Conservation (phyloP, 2,888 invertebrate species). For the Ecliptopera silaceata region DNA sequence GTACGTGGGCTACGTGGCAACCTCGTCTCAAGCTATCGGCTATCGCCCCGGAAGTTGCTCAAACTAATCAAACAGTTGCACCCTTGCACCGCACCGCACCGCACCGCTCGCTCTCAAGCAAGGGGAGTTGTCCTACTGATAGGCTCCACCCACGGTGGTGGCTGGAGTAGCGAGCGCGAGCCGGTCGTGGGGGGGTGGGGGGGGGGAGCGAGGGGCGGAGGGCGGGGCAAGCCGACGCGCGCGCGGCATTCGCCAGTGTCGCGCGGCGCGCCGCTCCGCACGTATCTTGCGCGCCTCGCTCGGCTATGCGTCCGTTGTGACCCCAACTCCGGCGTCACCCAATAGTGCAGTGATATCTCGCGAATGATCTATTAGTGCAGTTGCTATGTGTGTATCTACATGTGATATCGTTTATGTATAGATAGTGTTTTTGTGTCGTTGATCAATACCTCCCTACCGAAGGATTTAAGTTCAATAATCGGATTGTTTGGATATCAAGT, state of each 20-base stretch:
- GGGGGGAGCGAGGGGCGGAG: not conserved
- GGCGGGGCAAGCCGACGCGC: not conserved
- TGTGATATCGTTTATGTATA: too few relatives aligned
- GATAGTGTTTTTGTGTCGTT: too few relatives aligned
- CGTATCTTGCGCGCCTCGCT: not conserved
- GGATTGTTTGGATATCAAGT: too few relatives aligned
- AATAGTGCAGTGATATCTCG: not conserved
- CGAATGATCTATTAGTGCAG: not conserved
- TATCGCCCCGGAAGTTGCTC: too few relatives aligned
- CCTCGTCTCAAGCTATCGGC: too few relatives aligned
- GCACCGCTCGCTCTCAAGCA: too few relatives aligned
- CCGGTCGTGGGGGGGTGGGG: not conserved
- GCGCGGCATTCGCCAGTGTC: constrained; percentile 1
- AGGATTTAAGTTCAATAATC: not conserved
- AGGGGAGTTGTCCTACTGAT: too few relatives aligned
- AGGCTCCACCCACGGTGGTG: too few relatives aligned
- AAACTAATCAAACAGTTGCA: too few relatives aligned
- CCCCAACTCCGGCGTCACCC: not conserved
- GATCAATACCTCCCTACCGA: not conserved
- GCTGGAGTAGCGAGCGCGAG: not conserved
- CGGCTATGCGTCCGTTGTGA: not conserved
- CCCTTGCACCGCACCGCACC: too few relatives aligned
- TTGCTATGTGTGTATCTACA: not conserved
- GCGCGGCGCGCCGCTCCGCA: constrained; percentile 7
- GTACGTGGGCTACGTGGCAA: too few relatives aligned